phyloP scores from a whole-genome alignment of 2,113 vertebrate species.

The Falcunculus frontatus region DNA sequence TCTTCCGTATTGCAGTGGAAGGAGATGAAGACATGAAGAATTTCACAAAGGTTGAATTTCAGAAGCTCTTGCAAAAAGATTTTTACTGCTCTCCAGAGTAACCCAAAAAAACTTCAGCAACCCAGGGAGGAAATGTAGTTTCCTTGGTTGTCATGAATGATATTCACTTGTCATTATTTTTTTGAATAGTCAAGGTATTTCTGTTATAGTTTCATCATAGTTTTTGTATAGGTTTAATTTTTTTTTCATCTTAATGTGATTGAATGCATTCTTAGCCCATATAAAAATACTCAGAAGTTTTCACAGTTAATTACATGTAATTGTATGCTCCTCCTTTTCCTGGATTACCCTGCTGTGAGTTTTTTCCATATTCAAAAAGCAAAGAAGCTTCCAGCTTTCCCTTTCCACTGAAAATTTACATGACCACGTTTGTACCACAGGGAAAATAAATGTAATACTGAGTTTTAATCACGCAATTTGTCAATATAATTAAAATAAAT shows the following conservation, averaged over 20 bases:
- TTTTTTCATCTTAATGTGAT: not conserved
- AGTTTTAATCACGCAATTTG: not conserved
- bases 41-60: not conserved
- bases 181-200: not conserved
- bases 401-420: not conserved
- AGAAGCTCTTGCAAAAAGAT: not conserved
- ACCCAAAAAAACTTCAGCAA: not conserved
- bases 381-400: not conserved
- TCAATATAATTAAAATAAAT: slow-evolving; percentile 1
- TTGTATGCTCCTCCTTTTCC: not conserved
- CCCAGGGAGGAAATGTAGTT: not conserved
- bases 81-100: not conserved
- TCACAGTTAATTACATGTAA: not conserved
- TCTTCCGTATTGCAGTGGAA: not conserved
- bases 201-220: not conserved
- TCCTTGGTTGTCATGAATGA: not conserved
- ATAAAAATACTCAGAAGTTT: not conserved
- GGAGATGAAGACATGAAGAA: not conserved
- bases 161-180: not conserved
- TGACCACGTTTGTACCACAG: not conserved
- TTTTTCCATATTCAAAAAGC: not conserved
- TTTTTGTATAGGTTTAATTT: not conserved
- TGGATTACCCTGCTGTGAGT: not conserved
- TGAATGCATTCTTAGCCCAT: not conserved
- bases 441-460: not conserved